Conservation (phyloP, 2,888 invertebrate species). For the Autographa pulchrina region DNA sequence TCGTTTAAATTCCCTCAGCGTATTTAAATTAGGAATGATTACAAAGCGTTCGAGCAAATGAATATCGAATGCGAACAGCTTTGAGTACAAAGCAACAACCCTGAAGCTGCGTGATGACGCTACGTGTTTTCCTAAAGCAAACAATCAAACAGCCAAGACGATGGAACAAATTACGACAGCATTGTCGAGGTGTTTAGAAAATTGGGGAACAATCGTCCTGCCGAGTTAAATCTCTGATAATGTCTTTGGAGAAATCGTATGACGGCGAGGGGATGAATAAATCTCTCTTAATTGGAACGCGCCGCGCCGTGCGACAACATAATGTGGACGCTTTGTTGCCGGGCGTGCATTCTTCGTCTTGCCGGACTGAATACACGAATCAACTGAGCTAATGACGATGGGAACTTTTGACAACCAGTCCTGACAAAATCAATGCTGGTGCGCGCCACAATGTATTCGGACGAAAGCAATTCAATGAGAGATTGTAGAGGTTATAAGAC, state of each 20-base stretch:
- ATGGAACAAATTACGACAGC: conserved; percentile 84
- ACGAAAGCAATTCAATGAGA: conserved; percentile 59
- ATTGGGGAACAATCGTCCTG: conserved; percentile 86
- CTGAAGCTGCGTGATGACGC: conserved; percentile 73
- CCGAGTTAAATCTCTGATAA: conserved; percentile 85
- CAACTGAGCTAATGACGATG: conserved; percentile 79
- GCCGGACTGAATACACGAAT: conserved; percentile 77
- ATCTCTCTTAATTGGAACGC: conserved; percentile 86
- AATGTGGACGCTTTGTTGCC: conserved; percentile 83
- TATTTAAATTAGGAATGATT: conserved; percentile 76
- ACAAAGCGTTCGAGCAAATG: conserved; percentile 80
- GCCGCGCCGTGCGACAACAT: conserved; percentile 83
- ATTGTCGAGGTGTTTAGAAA: conserved; percentile 87
- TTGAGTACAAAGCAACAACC: conserved; percentile 75
- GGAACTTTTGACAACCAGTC: conserved; percentile 75
- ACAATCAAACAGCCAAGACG: conserved; percentile 82
- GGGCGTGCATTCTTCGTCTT: conserved; percentile 76
- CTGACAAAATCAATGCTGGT: conserved; percentile 67
- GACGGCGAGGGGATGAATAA: conserved; percentile 83
- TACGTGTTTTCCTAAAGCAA: conserved; percentile 80
- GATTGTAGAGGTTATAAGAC: conserved; percentile 50
- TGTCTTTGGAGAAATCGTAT: conserved; percentile 81
- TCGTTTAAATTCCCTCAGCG: conserved; percentile 72
- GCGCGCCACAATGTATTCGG: conserved; percentile 53
- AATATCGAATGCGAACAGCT: conserved; percentile 81